Percentiles rank a stretch among this genome's conserved stretches.
Evolutionary conservation across 2,113 vertebrate species (phyloP).

Genomic region (Ammodramus savannarum): DNA sequence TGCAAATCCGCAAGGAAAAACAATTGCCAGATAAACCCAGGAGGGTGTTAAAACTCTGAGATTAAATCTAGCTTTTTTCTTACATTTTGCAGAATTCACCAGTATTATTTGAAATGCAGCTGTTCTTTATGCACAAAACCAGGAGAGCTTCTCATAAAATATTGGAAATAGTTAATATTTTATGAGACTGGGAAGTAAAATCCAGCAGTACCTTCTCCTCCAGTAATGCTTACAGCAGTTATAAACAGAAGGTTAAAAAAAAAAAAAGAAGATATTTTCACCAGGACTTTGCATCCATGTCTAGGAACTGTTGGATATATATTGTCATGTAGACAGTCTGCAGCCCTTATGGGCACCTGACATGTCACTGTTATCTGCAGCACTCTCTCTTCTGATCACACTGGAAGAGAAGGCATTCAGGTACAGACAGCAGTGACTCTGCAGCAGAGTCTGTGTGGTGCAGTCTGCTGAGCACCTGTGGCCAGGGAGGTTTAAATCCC

Average conservation of each 20-base stretch:
- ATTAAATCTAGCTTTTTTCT: not conserved
- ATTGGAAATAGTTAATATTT: slow-evolving; percentile 17
- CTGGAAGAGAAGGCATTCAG: not conserved
- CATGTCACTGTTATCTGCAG: not conserved
- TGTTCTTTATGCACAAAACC: not conserved
- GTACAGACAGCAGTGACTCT: not conserved
- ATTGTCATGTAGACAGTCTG: not conserved
- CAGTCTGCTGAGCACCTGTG: not conserved
- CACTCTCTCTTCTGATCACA: not conserved
- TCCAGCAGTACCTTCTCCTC: not conserved
- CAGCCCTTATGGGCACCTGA: not conserved
- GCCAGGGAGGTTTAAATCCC: not conserved
- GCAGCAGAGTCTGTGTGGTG: too few species aligned
- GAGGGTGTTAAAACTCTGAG: not conserved
- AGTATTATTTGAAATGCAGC: not conserved
- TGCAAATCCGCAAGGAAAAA: not conserved
- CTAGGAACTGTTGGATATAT: not conserved
- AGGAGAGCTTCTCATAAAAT: not conserved
- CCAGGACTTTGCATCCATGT: not conserved
- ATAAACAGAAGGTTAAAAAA: not conserved
- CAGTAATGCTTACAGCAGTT: not conserved
- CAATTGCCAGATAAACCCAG: not conserved
- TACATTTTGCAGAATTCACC: not conserved
- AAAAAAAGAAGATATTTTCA: not conserved
- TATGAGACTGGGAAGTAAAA: slow-evolving; percentile 3